Base-by-base conservation (phyloP, 1,140 invertebrate species). In the Euwallacea fornicatus region DNA sequence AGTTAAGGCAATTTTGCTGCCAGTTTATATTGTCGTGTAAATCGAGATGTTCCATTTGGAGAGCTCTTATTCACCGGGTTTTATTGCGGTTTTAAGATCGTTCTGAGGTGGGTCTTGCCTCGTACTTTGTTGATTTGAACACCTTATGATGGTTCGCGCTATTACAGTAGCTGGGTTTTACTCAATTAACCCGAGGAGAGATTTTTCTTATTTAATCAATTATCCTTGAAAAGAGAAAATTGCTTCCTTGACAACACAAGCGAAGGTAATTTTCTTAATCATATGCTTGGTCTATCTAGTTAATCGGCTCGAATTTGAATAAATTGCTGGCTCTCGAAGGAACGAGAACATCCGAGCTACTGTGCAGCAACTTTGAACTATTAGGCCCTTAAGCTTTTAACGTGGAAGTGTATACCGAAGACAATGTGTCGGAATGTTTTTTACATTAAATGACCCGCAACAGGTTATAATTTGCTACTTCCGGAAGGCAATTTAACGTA, bases 1-100 rank as follows among this genome's bases (percentile, higher is more conserved):
- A 68, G 66, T 68, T 68, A 61, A 68, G 11, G 66, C 21, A 68
- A 67, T 67, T 67, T 67, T 67, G 21, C 21, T 33, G 21, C 21
- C 21, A 33, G 65, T 44, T 67, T 58, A 46, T 56, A 67, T 54
- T 65, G 63, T 64, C 62, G 62, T 65, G 63, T 65, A 65, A 65
- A 65, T 65, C 63, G 46, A 65, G 63, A 65, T 54, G 63, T 65
- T 61, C 21, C 55, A 33, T 33, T 33, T 33, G 21, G 21, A 33
- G 21, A 33, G 21, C 21, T 33, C 21, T 33, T 33, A 33, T 33
- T 33, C 21, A 33, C 21, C 4, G 21, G 21, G 21, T 33, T 33
- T 33, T 33, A 33, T 33, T 33, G 21, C 21, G 21, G 21, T 33
- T 33, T 33, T 33, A 80, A 33, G 21, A 33, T 33, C 21, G 21